Evolutionary conservation across 2,888 invertebrate species (phyloP), one percentile per base, ranked within the genome.

Genomic region (Drosophila paranaensis): DNA sequence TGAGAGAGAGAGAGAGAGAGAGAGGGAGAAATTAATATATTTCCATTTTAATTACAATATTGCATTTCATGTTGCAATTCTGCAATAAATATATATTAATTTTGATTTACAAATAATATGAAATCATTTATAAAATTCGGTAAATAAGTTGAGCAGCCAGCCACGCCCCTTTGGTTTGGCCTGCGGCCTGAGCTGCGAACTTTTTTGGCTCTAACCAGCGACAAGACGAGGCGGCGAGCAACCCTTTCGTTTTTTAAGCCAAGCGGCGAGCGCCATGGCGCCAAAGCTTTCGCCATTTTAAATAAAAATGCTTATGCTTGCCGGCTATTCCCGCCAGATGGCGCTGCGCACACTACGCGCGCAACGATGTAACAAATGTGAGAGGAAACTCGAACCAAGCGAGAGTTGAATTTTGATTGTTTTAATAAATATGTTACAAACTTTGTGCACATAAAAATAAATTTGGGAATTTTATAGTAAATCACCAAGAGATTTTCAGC

Each of bases 271-370:
- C 66, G 78, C 76, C 74, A 81, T 88, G 84, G 88, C 88, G 88
- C 84, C 84, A 84, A 84, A 84, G 84, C 84, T 84, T 84, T 84
- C 88, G 84, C 86, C 86, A 88, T 84, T 84, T 84, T 85, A 84
- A 88, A 83, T 84, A 83, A 87, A 83, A 87, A 87, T 81, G 76
- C 61, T 66, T 56, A 74, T 71, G 83, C 78, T 71, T 83, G 71
- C 63, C 16, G 25, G 11, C 64, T 20, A 27, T 57, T 62, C 58
- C 81, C 81, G 68, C 54, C 63, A 84, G 84, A 74, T 88, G 84
- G 84, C 84, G 86, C 37, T 16, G 25, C 25, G 13, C 6, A 14
- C 48, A 10, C 16, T 8, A 4, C 13, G 60, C 48, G 45, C 42
- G 57, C 53, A 20, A 53, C 50, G 16, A 16, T 35, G 16, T 33